Conservation (phyloP, 1,140 invertebrate species). For the Meteorus sp. region DNA sequence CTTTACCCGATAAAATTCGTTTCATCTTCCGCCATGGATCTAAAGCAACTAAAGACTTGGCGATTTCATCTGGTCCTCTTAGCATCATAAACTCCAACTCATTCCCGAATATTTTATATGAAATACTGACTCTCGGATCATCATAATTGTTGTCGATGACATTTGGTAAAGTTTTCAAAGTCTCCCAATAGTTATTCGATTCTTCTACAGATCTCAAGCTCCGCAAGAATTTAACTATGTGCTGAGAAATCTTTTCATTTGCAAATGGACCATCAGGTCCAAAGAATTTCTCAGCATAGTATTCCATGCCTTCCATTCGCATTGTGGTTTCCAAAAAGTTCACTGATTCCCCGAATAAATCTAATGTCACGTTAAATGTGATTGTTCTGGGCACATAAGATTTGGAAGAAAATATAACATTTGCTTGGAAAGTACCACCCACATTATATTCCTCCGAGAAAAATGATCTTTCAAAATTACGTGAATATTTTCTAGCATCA, state of each 20-base stretch:
- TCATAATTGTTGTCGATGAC: conserved; percentile 66
- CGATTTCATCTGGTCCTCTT: conserved; percentile 69
- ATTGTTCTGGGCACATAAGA: conserved; percentile 85
- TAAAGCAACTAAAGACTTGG: conserved; percentile 62
- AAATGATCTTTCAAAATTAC: conserved; percentile 84
- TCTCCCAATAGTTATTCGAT: conserved; percentile 56
- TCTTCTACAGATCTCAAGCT: conserved; percentile 59
- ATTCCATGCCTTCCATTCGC: conserved; percentile 82
- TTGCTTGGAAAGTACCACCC: conserved; percentile 76
- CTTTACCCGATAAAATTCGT: conserved; percentile 74
- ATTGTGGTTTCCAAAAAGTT: conserved; percentile 82
- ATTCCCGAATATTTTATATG: conserved; percentile 75
- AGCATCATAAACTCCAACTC: conserved; percentile 72
- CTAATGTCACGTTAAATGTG: conserved; percentile 81
- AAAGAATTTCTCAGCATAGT: conserved; percentile 79
- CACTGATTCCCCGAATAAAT: conserved; percentile 87
- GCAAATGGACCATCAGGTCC: conserved; percentile 73
- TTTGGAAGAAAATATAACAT: conserved; percentile 85
- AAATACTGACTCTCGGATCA: conserved; percentile 61
- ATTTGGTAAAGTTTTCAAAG: conserved; percentile 64
- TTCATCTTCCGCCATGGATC: conserved; percentile 71
- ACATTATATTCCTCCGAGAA: conserved; percentile 86
- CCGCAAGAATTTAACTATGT: conserved; percentile 59
- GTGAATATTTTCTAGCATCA: conserved; percentile 85
- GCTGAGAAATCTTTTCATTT: conserved; percentile 64